Evolutionary conservation across 2,888 invertebrate species (phyloP), one percentile per base, ranked within the genome.

Genomic region (Pyrocoelia pectoralis): DNA sequence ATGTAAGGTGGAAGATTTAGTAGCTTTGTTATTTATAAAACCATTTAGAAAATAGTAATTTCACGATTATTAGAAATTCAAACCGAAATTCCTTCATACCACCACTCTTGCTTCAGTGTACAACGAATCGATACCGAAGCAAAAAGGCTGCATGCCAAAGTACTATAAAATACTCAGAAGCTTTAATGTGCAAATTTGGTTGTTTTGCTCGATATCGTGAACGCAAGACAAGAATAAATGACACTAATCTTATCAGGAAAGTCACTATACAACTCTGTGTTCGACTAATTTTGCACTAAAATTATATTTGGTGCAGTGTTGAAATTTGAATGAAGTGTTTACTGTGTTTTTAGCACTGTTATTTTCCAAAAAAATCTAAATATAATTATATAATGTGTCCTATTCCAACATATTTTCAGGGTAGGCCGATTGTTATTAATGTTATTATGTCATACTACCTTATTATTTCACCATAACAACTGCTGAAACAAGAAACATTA

Each of bases 31-130:
- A 33, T 33, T 24, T 24, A 24, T 5, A 8, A 24, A 3, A 24
- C 4, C 24, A 24, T 3, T 33, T 33, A 33, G 9, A n/a, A n/a
- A 33, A 33, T n/a, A 3, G 33, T 33, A 33, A 33, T 33, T 33
- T 33, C n/a, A 33, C n/a, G n/a, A n/a, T 33, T 33, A 33, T n/a
- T 33, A 33, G 33, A 33, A 33, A 33, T 33, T 33, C 33, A 33
- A 33, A 10, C 10, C n/a, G 9, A 33, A 33, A 33, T 33, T 33
- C 33, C 33, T 2, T 8, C 33, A 33, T 33, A 10, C n/a, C n/a
- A n/a, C 33, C 33, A 8, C 33, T n/a, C 24, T 3, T 6, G 4
- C 6, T 33, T 33, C 33, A n/a, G 2, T 33, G 10, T 33, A 33
- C 33, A n/a, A n/a, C 33, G n/a, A 33, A 33, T 33, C 33, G n/a